Base-by-base conservation (phyloP, 1,140 invertebrate species). In the Tetramorium simillimum region DNA sequence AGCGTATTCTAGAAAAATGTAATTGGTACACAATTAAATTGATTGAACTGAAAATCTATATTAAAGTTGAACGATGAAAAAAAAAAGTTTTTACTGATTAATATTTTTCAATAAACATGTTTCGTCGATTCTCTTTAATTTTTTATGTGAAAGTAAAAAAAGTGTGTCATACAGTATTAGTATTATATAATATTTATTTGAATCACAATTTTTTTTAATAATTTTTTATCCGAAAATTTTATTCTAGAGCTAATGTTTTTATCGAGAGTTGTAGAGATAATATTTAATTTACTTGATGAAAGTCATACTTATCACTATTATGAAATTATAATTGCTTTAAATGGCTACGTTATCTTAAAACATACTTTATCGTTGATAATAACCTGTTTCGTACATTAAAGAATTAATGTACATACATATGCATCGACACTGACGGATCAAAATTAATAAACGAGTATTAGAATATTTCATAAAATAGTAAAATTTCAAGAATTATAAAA, bases 261-360 rank as follows among this genome's bases (percentile, higher is more conserved):
- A 65, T 65, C 14, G 28, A 21, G 7, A 1, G 10, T 7, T 28
- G 33, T 33, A 33, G 33, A 33, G 3, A 21, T 51, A 37, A 37
- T 80, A 51, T 37, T 67, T 51, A 62, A 46, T 46, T 65, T 65
- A 28, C 5, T 0, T 14, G 10, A 24, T 14, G 10, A 24, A 14
- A 46, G 12, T 43, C 16, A 16, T 49, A 77, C 7, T 63, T 78
- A 37, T 78, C 58, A 33, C 24, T 9, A 21, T 63, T 65, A 63
- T 46, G 18, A 67, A 21, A 67, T 65, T 49, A 67, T 51, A 67
- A 80, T 80, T 67, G n/a, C 28, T 78, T 65, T 3, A 65, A 78
- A 65, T 65, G 12, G 3, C n/a, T 37, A 24, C 43, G 43, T 67
- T 78, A 78, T 80, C 28, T 80, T 24, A 18, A 21, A 49, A n/a